Base-by-base conservation (phyloP, 2,113 vertebrate genomes). In the Todiramphus chloris region DNA sequence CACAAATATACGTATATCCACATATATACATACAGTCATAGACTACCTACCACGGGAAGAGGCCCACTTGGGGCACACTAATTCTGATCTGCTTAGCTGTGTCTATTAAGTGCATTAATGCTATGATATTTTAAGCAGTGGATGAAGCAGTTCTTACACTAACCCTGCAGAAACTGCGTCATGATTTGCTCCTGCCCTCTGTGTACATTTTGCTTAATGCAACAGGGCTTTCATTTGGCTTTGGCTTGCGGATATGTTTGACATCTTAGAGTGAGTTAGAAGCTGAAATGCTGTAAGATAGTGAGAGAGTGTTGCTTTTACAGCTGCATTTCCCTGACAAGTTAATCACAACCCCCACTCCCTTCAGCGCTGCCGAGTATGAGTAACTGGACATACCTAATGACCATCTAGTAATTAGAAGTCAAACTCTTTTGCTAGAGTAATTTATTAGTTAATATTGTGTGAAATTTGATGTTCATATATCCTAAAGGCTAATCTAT, bases 401-500 rank as follows among this genome's bases (percentile, higher is more conserved):
- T 44, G 60, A 60, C 59, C 81, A 41, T 35, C 63, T 64, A 24
- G 23, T 70, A 93, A 96, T 90, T 83, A 78, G 87, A 81, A 39
- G 67, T 83, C 72, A 30, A 95, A 85, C 17, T 88, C 53, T 63
- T 94, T 82, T 84, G 53, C 80, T 90, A 79, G 69, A 82, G 37
- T 85, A 93, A 95, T 90, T 90, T 83, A 70, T 92, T 95, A 77
- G 84, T 35, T 91, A 91, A 91, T 81, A 88, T 87, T 13, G 83
- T 82, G 68, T 77, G 58, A 93, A 85, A 77, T 83, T 85, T 92
- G 70, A 89, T 92, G 70, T 50, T 90, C 94, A 91, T 93, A 35
- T 84, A 53, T 89, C 83, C 69, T 76, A 78, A 93, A 96, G 90
- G 60, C 51, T 94, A 86, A 91, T 92, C 68, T 73, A 75, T 95